phyloP scores from a whole-genome alignment of 2,797 vertebrate genomes.

The Liasis olivaceus region DNA sequence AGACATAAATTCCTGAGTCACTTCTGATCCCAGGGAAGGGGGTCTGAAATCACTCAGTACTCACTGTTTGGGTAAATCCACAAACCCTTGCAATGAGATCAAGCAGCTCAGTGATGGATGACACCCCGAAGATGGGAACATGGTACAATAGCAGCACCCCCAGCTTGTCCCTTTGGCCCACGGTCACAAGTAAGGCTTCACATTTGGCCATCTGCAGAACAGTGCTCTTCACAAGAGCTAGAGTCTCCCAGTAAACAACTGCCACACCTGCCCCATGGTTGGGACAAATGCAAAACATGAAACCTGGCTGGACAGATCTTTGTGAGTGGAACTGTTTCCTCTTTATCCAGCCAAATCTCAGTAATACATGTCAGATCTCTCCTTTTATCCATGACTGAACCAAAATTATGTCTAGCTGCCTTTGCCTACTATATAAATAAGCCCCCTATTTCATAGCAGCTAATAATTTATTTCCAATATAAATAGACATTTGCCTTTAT shows the following conservation, averaged over 20 bases:
- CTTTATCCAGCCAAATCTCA: neutral
- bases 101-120: neutral
- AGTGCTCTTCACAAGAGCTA: neutral
- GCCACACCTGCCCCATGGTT: neutral
- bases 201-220: neutral
- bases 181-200: neutral
- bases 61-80: neutral
- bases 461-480: neutral
- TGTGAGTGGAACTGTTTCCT: neutral
- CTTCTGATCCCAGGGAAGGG: neutral
- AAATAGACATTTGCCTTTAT: neutral
- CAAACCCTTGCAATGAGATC: neutral
- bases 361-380: neutral
- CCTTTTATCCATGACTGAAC: neutral
- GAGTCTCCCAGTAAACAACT: neutral
- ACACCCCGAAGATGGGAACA: neutral
- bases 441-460: neutral
- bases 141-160: neutral
- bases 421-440: neutral
- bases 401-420: neutral
- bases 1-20: neutral
- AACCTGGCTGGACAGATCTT: neutral
- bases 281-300: neutral
- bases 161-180: neutral
- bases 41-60: neutral